phyloP scores from a whole-genome alignment of 2,888 invertebrate species.

The Heliconius erato region DNA sequence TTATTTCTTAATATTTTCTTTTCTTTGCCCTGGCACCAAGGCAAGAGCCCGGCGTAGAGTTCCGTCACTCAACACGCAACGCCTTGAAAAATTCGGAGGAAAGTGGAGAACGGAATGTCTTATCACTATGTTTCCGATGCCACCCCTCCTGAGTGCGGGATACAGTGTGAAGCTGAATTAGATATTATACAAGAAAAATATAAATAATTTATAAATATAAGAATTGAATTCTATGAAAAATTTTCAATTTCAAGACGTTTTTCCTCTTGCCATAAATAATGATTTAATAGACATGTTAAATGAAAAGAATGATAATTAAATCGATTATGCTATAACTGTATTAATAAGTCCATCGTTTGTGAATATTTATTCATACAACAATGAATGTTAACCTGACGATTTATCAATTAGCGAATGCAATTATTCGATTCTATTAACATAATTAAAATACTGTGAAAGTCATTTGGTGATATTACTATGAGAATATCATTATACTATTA shows the following conservation, averaged over 20 bases:
- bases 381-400: background rate
- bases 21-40: no score
- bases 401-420: slow-evolving; percentile 9
- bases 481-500: background rate
- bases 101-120: no score
- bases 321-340: background rate
- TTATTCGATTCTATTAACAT: slow-evolving; percentile 14
- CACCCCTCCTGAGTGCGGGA: no score
- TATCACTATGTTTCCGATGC: no score
- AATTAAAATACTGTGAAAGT: slow-evolving; percentile 27
- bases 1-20: no score
- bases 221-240: no score
- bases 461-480: background rate
- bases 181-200: no score
- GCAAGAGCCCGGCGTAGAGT: no score
- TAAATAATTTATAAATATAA: no score
- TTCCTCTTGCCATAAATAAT: background rate
- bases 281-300: background rate
- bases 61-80: no score
- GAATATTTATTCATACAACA: background rate
- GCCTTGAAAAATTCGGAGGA: no score
- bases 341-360: background rate
- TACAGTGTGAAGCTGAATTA: no score
- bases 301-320: slow-evolving; percentile 8
- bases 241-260: background rate